Evolutionary conservation across 2,888 invertebrate genomes (phyloP).

Genomic region (Chymomyza caudatula): DNA sequence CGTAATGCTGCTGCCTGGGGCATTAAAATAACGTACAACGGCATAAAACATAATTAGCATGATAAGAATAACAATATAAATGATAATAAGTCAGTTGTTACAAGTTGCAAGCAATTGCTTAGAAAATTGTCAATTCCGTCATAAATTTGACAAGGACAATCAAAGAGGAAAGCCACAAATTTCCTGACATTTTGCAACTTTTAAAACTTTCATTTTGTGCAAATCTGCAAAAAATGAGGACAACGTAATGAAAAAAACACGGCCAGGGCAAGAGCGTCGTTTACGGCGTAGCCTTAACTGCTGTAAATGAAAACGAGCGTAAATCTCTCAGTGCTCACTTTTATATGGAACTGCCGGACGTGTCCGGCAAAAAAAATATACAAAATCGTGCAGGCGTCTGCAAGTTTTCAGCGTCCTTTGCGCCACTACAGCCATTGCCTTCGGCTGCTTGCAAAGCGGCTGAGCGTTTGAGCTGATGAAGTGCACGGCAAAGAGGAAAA

Average conservation of each 20-base stretch:
- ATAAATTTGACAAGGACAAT: constrained; percentile 17
- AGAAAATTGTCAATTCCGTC: constrained; percentile 6
- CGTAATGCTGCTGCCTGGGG: too few species aligned
- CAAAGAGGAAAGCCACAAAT: background rate
- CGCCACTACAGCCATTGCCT: constrained; percentile 17
- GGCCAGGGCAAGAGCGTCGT: constrained; percentile 6
- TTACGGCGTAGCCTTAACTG: background rate
- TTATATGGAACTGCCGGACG: constrained; percentile 3
- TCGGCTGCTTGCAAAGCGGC: constrained; percentile 35
- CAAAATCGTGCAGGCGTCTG: background rate
- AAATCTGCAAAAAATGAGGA: constrained; percentile 28
- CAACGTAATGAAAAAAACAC: constrained; percentile 21
- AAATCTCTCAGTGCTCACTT: background rate
- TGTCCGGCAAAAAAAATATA: background rate
- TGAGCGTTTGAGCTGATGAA: constrained; percentile 10
- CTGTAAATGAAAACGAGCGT: background rate
- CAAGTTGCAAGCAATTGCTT: background rate
- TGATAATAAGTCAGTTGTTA: constrained; percentile 3
- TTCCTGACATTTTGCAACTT: background rate
- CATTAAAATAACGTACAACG: background rate
- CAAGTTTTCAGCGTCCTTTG: background rate
- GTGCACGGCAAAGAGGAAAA: constrained; percentile 16
- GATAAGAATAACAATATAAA: background rate
- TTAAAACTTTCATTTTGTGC: background rate
- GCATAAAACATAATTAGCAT: background rate